Percentiles rank a stretch among this genome's conserved stretches.
Evolutionary conservation across 2,797 vertebrate species (phyloP).

Genomic region (Pelodytes ibericus): DNA sequence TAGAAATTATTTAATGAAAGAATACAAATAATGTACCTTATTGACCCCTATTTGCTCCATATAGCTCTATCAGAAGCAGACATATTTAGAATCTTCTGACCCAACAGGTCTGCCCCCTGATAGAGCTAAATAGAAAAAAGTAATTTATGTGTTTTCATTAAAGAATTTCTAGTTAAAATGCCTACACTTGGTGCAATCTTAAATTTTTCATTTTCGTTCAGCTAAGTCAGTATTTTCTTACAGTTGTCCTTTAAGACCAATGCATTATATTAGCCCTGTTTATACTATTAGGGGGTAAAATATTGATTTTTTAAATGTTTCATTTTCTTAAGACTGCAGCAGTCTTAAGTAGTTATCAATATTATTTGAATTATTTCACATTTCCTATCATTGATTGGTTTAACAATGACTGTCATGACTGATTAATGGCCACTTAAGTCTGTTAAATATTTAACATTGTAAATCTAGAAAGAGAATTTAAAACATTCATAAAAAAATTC

Average conservation of each 20-base stretch:
- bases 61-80: too few relatives aligned
- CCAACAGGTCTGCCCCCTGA: too few relatives aligned
- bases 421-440: slow-evolving; percentile 80
- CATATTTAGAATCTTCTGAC: too few relatives aligned
- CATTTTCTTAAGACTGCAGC: slow-evolving; percentile 79
- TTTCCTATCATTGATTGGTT: slow-evolving; percentile 77
- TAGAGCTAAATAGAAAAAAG: too few relatives aligned
- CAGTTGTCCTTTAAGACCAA: slow-evolving; percentile 55
- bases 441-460: slow-evolving; percentile 80
- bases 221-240: too few relatives aligned
- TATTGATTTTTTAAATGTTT: slow-evolving; percentile 79
- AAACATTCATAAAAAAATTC: slow-evolving; percentile 65
- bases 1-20: too few relatives aligned
- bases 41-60: too few relatives aligned
- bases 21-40: too few relatives aligned
- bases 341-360: slow-evolving; percentile 74
- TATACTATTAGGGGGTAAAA: slow-evolving; percentile 74
- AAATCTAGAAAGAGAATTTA: slow-evolving; percentile 73
- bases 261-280: slow-evolving; percentile 73
- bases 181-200: too few relatives aligned
- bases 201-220: too few relatives aligned
- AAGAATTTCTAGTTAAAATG: too few relatives aligned
- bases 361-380: slow-evolving; percentile 83
- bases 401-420: slow-evolving; percentile 81
- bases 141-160: too few relatives aligned